These are phyloP conservation scores for Hermaeophaga mercurialis DNA, from an alignment of 2,888 invertebrate genomes.

Conservation along the genomic window DNA sequence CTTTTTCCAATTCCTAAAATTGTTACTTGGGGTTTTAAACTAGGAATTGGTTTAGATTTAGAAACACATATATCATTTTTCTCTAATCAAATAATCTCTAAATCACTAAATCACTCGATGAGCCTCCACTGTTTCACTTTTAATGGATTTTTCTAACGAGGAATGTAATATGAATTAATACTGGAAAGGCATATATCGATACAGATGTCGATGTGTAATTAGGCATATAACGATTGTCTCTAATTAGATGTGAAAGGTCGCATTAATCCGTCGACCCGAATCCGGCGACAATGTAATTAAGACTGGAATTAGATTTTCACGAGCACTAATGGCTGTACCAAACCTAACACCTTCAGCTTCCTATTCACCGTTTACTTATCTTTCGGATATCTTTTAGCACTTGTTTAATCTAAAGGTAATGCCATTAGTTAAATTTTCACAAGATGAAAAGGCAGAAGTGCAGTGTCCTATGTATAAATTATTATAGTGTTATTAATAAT, in stretches of 20 bases:
- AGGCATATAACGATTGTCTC: constrained; percentile 51
- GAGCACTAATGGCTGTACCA: constrained; percentile 34
- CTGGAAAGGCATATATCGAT: constrained; percentile 1
- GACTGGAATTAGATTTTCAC: constrained; percentile 53
- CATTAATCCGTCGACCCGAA: constrained; percentile 45
- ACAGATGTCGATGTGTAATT: constrained; percentile 46
- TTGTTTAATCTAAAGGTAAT: background rate
- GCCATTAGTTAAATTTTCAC: background rate
- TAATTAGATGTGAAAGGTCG: constrained; percentile 57
- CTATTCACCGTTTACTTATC: constrained; percentile 26
- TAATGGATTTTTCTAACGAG: background rate
- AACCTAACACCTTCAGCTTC: constrained; percentile 31
- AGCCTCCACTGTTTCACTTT: background rate
- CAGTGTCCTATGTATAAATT: too few relatives aligned
- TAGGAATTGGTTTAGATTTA: too few relatives aligned
- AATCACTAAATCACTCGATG: too few relatives aligned
- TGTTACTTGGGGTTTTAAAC: too few relatives aligned
- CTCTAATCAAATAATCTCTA: too few relatives aligned
- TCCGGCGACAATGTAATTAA: constrained; percentile 56
- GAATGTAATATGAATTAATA: background rate
- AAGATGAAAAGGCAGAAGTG: background rate
- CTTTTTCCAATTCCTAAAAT: too few relatives aligned
- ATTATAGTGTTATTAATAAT: too few relatives aligned
- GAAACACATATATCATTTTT: too few relatives aligned
- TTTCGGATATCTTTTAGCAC: constrained; percentile 12